These are phyloP conservation scores for Chloromyia formosa DNA, from an alignment of 2,888 invertebrate species.

Conservation along the genomic window DNA sequence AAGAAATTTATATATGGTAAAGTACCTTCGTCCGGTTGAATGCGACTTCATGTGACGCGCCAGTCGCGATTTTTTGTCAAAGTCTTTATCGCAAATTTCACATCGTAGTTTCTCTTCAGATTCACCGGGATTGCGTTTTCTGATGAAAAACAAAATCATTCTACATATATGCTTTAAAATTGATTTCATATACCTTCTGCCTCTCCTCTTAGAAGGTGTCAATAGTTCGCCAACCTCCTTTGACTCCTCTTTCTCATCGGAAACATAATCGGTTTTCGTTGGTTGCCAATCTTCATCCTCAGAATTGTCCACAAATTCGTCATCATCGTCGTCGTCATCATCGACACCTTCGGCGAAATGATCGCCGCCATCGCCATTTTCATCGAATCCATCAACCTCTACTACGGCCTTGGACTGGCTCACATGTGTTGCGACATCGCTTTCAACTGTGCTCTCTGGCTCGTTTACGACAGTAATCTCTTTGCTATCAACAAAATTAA, in stretches of 20 bases:
- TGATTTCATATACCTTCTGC: neutral
- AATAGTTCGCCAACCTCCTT: neutral
- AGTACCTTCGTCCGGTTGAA: constrained; percentile 30
- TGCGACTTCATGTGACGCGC: constrained; percentile 55
- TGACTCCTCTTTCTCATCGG: neutral
- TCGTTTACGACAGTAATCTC: neutral
- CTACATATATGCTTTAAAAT: neutral
- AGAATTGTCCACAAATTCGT: neutral
- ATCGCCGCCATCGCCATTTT: neutral
- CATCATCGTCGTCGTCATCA: constrained; percentile 11
- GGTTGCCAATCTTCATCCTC: constrained; percentile 29
- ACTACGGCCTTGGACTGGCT: neutral
- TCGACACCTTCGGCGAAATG: neutral
- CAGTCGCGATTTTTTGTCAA: constrained; percentile 64
- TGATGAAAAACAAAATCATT: neutral
- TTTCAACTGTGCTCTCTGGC: neutral
- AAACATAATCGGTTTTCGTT: neutral
- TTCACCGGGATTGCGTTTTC: constrained; percentile 5
- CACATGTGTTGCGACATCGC: neutral
- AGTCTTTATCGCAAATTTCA: constrained; percentile 65
- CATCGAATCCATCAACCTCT: constrained; percentile 1
- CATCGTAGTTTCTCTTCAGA: constrained; percentile 55
- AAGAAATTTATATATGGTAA: neutral
- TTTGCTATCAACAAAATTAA: neutral
- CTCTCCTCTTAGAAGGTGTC: neutral